Conservation (phyloP, 2,888 invertebrate species). For the Pocota personata region DNA sequence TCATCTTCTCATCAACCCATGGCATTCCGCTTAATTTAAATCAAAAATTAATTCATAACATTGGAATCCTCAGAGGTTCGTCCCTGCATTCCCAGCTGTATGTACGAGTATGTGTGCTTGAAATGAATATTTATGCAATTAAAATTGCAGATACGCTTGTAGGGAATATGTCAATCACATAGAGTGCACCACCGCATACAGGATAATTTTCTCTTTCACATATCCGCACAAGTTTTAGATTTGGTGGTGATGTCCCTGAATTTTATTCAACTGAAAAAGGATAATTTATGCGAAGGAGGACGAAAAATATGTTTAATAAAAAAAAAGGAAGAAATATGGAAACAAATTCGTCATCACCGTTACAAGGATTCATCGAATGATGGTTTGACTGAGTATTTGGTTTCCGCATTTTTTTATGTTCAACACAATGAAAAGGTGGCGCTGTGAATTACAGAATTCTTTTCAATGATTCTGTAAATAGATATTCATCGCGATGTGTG, state of each 20-base stretch:
- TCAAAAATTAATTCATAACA: constrained; percentile 72
- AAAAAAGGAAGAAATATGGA: not conserved
- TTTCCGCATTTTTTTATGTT: constrained; percentile 10
- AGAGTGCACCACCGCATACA: constrained; percentile 56
- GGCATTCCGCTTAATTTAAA: constrained; percentile 68
- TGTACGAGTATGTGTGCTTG: constrained; percentile 32
- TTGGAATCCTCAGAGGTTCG: constrained; percentile 49
- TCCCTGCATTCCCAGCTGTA: not conserved
- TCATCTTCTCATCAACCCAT: constrained; percentile 45
- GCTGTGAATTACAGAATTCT: constrained; percentile 32
- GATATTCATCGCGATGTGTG: constrained; percentile 14
- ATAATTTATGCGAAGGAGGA: constrained; percentile 51
- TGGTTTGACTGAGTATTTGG: constrained; percentile 55
- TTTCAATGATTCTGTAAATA: constrained; percentile 51
- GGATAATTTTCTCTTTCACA: not conserved
- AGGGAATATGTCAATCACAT: constrained; percentile 68
- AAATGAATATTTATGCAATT: constrained; percentile 80
- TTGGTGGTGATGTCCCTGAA: not conserved
- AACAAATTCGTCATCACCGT: constrained; percentile 42
- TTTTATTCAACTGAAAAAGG: constrained; percentile 31
- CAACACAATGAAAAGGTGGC: not conserved
- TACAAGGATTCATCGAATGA: constrained; percentile 38
- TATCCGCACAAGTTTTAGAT: constrained; percentile 16
- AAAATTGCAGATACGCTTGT: constrained; percentile 79
- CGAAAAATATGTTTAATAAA: constrained; percentile 47